phyloP scores from a whole-genome alignment of 2,888 invertebrate genomes.

The Piscicola geometra region DNA sequence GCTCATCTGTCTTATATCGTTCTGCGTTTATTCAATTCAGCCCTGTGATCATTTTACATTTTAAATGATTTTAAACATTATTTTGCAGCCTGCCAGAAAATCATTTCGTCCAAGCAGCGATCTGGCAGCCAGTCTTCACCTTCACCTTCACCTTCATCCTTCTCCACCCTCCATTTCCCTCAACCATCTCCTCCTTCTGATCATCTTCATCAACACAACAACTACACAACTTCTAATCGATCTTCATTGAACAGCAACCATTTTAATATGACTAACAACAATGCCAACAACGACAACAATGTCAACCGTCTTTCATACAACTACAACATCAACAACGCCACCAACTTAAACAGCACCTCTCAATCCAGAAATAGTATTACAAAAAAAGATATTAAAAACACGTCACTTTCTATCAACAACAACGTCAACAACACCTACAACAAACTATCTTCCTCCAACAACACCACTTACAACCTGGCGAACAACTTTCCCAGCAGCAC shows the following conservation, averaged over 20 bases:
- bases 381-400: neutral
- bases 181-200: too few relatives aligned
- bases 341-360: neutral
- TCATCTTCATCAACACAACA: too few relatives aligned
- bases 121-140: too few relatives aligned
- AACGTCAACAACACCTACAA: too few relatives aligned
- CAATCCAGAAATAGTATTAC: neutral
- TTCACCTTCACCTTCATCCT: too few relatives aligned
- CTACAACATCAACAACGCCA: neutral
- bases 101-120: too few relatives aligned
- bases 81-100: conserved; percentile 70
- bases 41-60: too few relatives aligned
- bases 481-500: conserved; percentile 8
- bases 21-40: too few relatives aligned
- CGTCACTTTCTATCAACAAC: neutral
- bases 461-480: neutral
- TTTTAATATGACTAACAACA: conserved; percentile 1
- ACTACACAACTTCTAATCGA: neutral
- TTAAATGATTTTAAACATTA: too few relatives aligned
- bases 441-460: too few relatives aligned
- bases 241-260: neutral
- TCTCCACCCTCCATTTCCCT: too few relatives aligned
- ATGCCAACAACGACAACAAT: conserved; percentile 2
- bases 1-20: too few relatives aligned
- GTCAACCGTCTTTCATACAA: neutral